A percentile compares a stretch with the other conserved stretches of the same genome.
These are phyloP conservation scores for Benthosema pterotum DNA, from an alignment of 2,797 vertebrate species.

Conservation along the genomic window DNA sequence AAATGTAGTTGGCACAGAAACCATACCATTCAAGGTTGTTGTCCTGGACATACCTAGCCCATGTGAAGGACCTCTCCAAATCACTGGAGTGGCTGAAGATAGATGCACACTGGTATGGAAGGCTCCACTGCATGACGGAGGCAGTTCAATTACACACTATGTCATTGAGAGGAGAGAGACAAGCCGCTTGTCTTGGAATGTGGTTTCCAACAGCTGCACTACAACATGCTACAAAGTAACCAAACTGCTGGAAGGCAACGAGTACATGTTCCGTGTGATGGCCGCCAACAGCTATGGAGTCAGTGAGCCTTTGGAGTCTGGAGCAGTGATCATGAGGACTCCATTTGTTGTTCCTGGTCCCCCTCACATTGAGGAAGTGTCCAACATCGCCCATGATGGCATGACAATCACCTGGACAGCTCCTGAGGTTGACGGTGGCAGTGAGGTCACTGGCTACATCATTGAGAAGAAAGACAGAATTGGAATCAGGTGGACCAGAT, in stretches of 20 bases:
- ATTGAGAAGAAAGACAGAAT: constrained; percentile 95
- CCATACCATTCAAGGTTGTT: constrained; percentile 88
- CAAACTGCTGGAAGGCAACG: constrained; percentile 95
- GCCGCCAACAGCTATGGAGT: constrained; percentile 93
- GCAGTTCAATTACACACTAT: constrained; percentile 92
- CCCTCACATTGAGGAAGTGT: constrained; percentile 91
- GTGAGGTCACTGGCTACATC: constrained; percentile 90
- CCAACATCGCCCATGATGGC: constrained; percentile 91
- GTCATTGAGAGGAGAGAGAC: constrained; percentile 96
- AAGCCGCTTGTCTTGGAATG: constrained; percentile 94
- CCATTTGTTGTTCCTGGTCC: constrained; percentile 91
- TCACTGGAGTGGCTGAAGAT: constrained; percentile 91
- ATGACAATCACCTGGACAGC: constrained; percentile 95
- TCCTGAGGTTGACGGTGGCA: constrained; percentile 92
- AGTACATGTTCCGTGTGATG: constrained; percentile 97
- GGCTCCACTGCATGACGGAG: constrained; percentile 93
- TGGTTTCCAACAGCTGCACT: constrained; percentile 88
- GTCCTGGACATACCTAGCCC: constrained; percentile 92
- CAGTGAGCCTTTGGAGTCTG: constrained; percentile 88
- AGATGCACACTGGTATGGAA: constrained; percentile 92
- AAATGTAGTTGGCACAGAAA: constrained; percentile 93
- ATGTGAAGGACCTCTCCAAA: constrained; percentile 89
- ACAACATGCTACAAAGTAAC: constrained; percentile 90
- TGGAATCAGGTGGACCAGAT: constrained; percentile 96
- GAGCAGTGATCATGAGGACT: constrained; percentile 90